These are phyloP conservation scores for Arremon aurantiirostris DNA, from an alignment of 2,797 vertebrate species.

Conservation along the genomic window DNA sequence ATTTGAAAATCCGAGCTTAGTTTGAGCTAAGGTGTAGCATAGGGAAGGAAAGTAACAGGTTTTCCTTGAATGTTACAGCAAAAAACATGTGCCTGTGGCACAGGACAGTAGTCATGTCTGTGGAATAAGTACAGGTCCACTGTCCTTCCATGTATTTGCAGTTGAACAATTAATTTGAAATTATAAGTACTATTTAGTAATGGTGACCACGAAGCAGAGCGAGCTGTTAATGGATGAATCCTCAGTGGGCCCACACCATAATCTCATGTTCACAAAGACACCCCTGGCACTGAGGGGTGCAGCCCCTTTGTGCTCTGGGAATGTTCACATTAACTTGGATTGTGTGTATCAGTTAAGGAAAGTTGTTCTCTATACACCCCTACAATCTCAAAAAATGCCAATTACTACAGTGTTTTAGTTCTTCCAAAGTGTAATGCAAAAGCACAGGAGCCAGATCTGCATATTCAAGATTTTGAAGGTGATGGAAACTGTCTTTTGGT, in stretches of 20 bases:
- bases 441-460: neutral
- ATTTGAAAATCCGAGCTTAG: neutral
- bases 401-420: neutral
- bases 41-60: neutral
- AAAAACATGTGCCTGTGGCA: neutral
- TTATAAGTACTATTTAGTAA: neutral
- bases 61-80: neutral
- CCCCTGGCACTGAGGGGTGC: neutral
- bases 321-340: fast-evolving
- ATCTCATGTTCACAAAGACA: neutral
- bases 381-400: neutral
- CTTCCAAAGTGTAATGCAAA: neutral
- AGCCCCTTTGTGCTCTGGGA: neutral
- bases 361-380: neutral
- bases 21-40: neutral
- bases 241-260: neutral
- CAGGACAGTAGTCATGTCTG: neutral
- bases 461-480: neutral
- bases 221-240: fast-evolving
- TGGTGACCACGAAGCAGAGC: neutral
- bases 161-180: neutral
- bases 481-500: neutral
- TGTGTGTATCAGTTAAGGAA: neutral
- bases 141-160: neutral
- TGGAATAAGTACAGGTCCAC: neutral